Evolutionary conservation across 2,113 vertebrate genomes (phyloP).

Genomic region (Colius striatus): DNA sequence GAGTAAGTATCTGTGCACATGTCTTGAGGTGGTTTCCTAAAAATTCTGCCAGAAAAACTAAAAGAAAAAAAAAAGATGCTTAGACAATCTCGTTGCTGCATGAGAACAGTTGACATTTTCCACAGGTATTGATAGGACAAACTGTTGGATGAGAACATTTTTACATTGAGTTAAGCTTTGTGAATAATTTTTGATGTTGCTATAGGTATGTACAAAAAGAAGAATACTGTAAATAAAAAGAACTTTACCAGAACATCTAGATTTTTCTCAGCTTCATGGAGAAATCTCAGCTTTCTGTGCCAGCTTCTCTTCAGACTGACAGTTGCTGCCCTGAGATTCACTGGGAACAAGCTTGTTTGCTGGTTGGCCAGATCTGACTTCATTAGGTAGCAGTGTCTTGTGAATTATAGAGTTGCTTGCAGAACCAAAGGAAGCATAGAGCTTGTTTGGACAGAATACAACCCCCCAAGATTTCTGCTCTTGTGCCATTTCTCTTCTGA

Average conservation of each 20-base stretch:
- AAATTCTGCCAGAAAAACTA: slow-evolving; percentile 41
- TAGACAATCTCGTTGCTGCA: slow-evolving; percentile 76
- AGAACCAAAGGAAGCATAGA: neutral
- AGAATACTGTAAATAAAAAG: slow-evolving; percentile 75
- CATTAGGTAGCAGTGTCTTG: neutral
- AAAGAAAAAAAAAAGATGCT: slow-evolving; percentile 62
- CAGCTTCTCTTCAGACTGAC: neutral
- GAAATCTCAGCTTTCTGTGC: slow-evolving; percentile 5
- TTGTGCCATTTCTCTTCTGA: neutral
- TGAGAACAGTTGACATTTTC: slow-evolving; percentile 38
- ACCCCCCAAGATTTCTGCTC: neutral
- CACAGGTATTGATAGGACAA: slow-evolving; percentile 36
- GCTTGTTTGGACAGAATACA: neutral
- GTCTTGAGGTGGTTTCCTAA: slow-evolving; percentile 26
- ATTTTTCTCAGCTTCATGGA: slow-evolving; percentile 70
- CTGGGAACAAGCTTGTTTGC: neutral
- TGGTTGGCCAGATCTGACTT: neutral
- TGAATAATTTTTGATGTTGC: slow-evolving; percentile 74
- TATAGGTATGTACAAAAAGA: slow-evolving; percentile 73
- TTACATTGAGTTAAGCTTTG: slow-evolving; percentile 70
- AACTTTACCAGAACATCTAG: slow-evolving; percentile 69
- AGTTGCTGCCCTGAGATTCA: neutral
- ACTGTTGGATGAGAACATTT: slow-evolving; percentile 62
- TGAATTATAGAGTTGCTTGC: neutral
- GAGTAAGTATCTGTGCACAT: slow-evolving; percentile 8